Conservation (phyloP, 2,888 invertebrate genomes). For the Nomada ferruginata region DNA sequence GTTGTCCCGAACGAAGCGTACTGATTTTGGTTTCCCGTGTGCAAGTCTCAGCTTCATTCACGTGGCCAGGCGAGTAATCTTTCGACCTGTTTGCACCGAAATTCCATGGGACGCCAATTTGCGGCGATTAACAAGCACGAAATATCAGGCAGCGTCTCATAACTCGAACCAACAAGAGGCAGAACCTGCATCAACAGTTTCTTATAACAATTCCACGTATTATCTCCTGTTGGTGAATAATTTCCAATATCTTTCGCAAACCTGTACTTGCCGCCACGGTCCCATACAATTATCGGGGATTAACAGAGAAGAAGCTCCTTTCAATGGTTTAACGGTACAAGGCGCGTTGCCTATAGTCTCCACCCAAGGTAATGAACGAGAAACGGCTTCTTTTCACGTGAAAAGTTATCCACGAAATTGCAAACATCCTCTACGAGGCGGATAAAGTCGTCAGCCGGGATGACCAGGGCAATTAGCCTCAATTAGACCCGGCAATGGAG, state of each 20-base stretch:
- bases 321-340: slow-evolving; percentile 20
- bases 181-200: neutral
- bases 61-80: neutral
- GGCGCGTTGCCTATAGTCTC: neutral
- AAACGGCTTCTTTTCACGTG: slow-evolving; percentile 6
- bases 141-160: neutral
- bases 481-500: slow-evolving; percentile 45
- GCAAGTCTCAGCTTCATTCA: neutral
- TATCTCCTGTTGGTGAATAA: neutral
- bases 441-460: slow-evolving; percentile 51
- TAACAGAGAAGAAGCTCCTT: slow-evolving; percentile 13
- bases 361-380: neutral
- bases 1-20: too few species aligned
- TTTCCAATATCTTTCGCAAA: neutral
- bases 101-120: neutral
- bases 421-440: slow-evolving; percentile 24
- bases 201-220: neutral
- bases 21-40: too few species aligned
- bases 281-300: slow-evolving; percentile 12
- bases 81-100: neutral
- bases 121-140: slow-evolving; percentile 11
- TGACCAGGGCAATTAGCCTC: slow-evolving; percentile 54
- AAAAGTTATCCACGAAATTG: slow-evolving; percentile 29
- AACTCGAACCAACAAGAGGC: neutral
- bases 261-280: neutral